phyloP scores from a whole-genome alignment of 2,888 invertebrate species.

The Acholoe squamosa region DNA sequence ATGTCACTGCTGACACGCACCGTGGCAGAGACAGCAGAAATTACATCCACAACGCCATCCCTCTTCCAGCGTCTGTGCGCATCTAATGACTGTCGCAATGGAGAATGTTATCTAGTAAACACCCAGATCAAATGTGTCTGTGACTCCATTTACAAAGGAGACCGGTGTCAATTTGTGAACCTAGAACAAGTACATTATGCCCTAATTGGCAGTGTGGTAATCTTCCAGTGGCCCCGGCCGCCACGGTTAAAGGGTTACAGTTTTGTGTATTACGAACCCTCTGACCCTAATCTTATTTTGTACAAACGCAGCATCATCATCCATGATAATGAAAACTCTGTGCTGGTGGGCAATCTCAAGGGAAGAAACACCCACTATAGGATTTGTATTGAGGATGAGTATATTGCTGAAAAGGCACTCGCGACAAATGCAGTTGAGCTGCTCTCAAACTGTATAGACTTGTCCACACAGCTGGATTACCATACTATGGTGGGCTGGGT shows the following conservation, averaged over 20 bases:
- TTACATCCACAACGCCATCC: conserved; percentile 4
- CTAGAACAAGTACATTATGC: conserved; percentile 59
- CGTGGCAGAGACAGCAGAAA: conserved; percentile 38
- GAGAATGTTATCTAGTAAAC: conserved; percentile 58
- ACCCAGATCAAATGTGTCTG: conserved; percentile 50
- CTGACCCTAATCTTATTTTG: conserved; percentile 32
- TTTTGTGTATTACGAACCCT: conserved; percentile 68
- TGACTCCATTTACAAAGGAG: conserved; percentile 62
- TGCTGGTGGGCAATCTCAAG: conserved; percentile 66
- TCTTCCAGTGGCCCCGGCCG: conserved; percentile 68
- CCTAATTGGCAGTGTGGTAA: conserved; percentile 65
- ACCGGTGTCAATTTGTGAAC: conserved; percentile 65
- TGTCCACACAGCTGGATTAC: conserved; percentile 68
- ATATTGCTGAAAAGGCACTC: conserved; percentile 64
- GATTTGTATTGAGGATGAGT: conserved; percentile 68
- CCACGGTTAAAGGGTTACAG: conserved; percentile 67
- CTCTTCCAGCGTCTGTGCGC: conserved; percentile 56
- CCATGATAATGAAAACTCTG: conserved; percentile 65
- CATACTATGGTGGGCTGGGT: conserved; percentile 68
- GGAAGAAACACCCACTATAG: conserved; percentile 63
- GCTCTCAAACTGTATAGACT: conserved; percentile 66
- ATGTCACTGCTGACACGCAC: conserved; percentile 38
- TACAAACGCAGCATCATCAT: conserved; percentile 64
- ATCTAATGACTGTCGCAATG: conserved; percentile 52
- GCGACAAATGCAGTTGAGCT: conserved; percentile 34